Percentiles rank a stretch among this genome's conserved stretches.
These are phyloP conservation scores for Falco concolor DNA, from an alignment of 2,797 vertebrate genomes.

Conservation along the genomic window DNA sequence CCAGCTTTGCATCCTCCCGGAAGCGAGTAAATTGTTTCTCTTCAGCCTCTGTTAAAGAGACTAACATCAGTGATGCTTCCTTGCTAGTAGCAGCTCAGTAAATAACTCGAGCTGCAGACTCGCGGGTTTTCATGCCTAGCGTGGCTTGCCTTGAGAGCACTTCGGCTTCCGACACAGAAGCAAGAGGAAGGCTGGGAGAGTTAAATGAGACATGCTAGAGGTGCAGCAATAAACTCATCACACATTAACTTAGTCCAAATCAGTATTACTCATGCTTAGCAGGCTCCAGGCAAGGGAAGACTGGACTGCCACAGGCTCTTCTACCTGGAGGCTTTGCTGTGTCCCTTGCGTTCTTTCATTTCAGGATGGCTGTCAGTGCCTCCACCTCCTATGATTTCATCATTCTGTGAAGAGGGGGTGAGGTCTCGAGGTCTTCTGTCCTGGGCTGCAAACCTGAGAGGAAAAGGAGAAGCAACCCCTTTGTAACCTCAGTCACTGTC, in stretches of 20 bases:
- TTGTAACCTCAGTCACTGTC: not conserved
- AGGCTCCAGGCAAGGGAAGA: not conserved
- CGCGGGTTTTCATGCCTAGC: not conserved
- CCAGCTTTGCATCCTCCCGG: not conserved
- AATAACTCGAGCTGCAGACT: not conserved
- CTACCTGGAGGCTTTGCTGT: not conserved
- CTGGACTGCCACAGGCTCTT: not conserved
- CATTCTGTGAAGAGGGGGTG: too few relatives aligned
- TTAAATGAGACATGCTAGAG: not conserved
- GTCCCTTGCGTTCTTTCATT: not conserved
- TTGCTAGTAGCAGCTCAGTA: not conserved
- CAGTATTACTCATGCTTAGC: not conserved
- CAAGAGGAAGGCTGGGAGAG: not conserved
- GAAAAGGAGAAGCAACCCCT: not conserved
- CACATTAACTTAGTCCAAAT: accelerated
- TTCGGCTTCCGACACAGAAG: not conserved
- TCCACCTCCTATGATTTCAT: not conserved
- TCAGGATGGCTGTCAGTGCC: not conserved
- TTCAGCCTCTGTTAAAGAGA: not conserved
- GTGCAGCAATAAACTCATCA: not conserved
- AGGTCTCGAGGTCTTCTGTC: not conserved
- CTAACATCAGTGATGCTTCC: accelerated
- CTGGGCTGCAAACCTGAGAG: not conserved
- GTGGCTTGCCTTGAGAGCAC: not conserved
- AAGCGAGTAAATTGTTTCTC: accelerated